phyloP scores from a whole-genome alignment of 2,888 invertebrate species.

The Emmelina monodactyla region DNA sequence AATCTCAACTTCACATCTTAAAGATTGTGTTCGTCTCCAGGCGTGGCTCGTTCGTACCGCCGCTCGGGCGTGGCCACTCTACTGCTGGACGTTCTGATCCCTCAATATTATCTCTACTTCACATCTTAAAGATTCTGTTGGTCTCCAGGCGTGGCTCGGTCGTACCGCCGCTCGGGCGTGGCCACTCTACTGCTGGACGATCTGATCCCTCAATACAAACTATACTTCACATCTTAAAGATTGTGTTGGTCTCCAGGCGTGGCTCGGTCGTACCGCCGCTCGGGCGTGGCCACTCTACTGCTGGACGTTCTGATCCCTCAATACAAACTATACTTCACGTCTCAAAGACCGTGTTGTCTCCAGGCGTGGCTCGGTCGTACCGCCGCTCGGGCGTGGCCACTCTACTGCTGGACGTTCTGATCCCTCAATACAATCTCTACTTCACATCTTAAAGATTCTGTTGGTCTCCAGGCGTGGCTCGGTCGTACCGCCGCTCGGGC shows the following conservation, averaged over 20 bases:
- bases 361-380: slow-evolving; percentile 48
- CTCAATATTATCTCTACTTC: too few species aligned
- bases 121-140: too few species aligned
- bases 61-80: slow-evolving; percentile 91
- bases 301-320: slow-evolving; percentile 91
- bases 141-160: slow-evolving; percentile 42
- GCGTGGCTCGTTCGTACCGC: slow-evolving; percentile 45
- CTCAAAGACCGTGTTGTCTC: too few species aligned
- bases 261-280: slow-evolving; percentile 46
- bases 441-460: too few species aligned
- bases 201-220: slow-evolving; percentile 86
- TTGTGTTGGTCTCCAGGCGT: slow-evolving; percentile 47
- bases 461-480: slow-evolving; percentile 43
- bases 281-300: slow-evolving; percentile 92
- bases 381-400: slow-evolving; percentile 88
- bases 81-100: slow-evolving; percentile 88
- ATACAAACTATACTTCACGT: too few species aligned
- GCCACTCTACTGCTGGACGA: slow-evolving; percentile 93
- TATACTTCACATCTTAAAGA: too few species aligned
- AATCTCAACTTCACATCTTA: too few species aligned
- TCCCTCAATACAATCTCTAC: too few species aligned
- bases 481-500: slow-evolving; percentile 68
- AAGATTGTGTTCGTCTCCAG: too few species aligned
- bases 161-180: slow-evolving; percentile 75
- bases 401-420: slow-evolving; percentile 87